Evolutionary conservation across 2,888 invertebrate genomes (phyloP).

Genomic region (Amphipoea lucens): DNA sequence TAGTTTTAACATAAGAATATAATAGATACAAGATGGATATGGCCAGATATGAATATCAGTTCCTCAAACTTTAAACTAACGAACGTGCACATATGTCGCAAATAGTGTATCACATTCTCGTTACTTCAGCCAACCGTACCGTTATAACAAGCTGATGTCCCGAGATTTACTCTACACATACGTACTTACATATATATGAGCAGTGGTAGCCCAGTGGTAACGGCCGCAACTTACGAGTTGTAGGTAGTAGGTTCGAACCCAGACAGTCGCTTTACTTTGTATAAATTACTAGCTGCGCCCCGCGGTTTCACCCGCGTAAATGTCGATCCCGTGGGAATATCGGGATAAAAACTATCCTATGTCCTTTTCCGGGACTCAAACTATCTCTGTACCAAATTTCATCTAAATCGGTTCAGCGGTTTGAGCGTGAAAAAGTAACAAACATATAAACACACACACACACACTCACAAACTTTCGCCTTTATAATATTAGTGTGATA

Average conservation of each 20-base stretch:
- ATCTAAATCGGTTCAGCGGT: no score
- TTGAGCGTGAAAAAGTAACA: no score
- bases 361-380: no score
- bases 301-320: no score
- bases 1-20: not conserved
- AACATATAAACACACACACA: no score
- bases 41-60: slow-evolving; percentile 2
- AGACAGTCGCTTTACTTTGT: not conserved
- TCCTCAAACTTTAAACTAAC: slow-evolving; percentile 30
- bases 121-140: slow-evolving; percentile 70
- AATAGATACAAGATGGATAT: not conserved
- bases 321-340: no score
- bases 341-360: no score
- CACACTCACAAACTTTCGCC: no score
- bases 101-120: slow-evolving; percentile 51
- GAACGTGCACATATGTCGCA: slow-evolving; percentile 14
- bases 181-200: not conserved
- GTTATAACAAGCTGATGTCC: slow-evolving; percentile 67
- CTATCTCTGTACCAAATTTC: no score
- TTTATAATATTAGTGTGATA: no score
- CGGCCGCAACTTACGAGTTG: no score
- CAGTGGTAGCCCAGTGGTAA: not conserved
- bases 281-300: no score
- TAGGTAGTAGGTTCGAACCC: not conserved
- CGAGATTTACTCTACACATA: slow-evolving; percentile 36